phyloP scores from a whole-genome alignment of 2,797 vertebrate species.

The Pipistrellus pipistrellus region DNA sequence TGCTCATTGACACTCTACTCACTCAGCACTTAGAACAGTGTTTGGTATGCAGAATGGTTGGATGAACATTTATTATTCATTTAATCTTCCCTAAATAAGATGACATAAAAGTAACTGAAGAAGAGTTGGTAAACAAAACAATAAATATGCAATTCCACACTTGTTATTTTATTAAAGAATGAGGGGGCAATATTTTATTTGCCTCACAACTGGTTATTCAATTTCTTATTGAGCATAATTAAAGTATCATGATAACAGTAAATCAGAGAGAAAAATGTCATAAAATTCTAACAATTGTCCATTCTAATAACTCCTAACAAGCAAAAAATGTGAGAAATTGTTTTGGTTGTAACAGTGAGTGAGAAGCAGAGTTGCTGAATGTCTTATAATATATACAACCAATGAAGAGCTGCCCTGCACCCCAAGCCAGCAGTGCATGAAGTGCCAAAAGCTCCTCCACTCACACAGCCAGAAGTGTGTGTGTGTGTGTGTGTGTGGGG shows the following conservation, averaged over 20 bases:
- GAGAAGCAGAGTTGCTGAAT: neutral
- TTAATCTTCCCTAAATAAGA: constrained; percentile 40
- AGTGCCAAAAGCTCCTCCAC: neutral
- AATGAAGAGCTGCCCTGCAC: neutral
- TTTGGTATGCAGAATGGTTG: neutral
- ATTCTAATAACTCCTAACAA: neutral
- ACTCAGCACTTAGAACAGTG: neutral
- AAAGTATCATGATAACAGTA: neutral
- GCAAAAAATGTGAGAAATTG: neutral
- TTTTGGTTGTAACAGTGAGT: neutral
- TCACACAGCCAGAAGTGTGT: neutral
- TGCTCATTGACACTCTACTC: constrained; percentile 3
- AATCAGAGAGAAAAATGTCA: neutral
- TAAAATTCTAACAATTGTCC: constrained; percentile 46
- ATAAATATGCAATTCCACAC: neutral
- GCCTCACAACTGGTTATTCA: neutral
- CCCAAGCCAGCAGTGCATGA: neutral
- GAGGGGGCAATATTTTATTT: neutral
- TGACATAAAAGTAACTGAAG: neutral
- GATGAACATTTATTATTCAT: neutral
- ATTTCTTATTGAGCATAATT: neutral
- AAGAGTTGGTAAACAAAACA: neutral
- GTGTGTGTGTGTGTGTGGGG: too few species aligned
- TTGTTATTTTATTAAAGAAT: constrained; percentile 35
- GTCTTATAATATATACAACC: neutral